Evolutionary conservation across 2,888 invertebrate genomes (phyloP), one percentile per base, ranked within the genome.

Genomic region (Tenthredo distinguenda): DNA sequence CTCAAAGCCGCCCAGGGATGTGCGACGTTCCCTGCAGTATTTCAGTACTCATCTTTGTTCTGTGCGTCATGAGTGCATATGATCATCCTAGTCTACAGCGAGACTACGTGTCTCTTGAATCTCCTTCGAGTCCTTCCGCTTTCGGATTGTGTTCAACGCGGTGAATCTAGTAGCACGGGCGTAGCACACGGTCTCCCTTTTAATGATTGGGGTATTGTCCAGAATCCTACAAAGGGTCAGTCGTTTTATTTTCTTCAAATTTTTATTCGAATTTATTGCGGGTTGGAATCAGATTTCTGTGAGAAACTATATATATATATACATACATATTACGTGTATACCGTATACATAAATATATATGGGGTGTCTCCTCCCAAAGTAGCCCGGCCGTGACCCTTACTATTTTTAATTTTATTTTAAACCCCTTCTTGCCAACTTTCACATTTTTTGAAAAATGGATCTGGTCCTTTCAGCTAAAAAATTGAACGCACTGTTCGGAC

Each of bases 181-280:
- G 50, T 77, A 55, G 77, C 50, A 50, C 31, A 50, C 47, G n/a
- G 77, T 55, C 26, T 31, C 34, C 77, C 55, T 77, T 31, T 34
- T 21, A 34, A 15, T 18, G 50, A 77, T 77, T 31, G 26, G 18
- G 31, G 31, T 55, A 77, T 50, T 55, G 47, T 55, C 77, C 77
- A 55, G 77, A 55, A 55, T 55, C 77, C 77, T 77, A 55, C 77
- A 77, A 77, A 55, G 77, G 55, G 9, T 77, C 77, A 77, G 55
- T 77, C 55, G 50, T 50, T 77, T 55, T 37, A 77, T 50, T 77
- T 77, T 77, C 34, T 18, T 77, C 31, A 26, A 18, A 26, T 62
- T 62, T 21, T 26, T 62, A 9, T 26, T 21, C 62, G 7, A 62
- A 12, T 62, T 62, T 62, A 21, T 62, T 62, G 21, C 62, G 10